phyloP scores from a whole-genome alignment of 1,140 invertebrate species.

The Eurosta solidaginis region DNA sequence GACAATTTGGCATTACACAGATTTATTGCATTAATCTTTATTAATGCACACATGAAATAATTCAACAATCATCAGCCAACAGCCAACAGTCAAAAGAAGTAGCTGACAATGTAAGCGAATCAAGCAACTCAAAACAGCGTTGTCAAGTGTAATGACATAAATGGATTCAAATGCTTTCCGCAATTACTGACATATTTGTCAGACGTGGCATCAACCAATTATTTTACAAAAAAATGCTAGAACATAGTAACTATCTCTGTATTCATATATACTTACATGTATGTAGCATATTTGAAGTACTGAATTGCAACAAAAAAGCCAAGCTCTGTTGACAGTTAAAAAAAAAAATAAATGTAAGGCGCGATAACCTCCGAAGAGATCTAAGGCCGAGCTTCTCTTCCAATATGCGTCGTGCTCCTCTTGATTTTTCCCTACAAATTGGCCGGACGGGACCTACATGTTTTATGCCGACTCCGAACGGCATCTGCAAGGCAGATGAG shows the following conservation, averaged over 20 bases:
- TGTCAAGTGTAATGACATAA: conserved; percentile 8
- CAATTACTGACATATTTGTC: neutral
- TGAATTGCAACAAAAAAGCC: neutral
- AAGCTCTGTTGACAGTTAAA: neutral
- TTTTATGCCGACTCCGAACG: too few species aligned
- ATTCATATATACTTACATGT: neutral
- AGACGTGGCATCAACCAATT: neutral
- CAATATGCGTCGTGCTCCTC: too few species aligned
- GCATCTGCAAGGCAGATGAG: too few species aligned
- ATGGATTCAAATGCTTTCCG: neutral
- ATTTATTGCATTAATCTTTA: conserved; percentile 29
- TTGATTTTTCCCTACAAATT: too few species aligned
- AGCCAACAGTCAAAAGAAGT: neutral
- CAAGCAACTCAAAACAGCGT: neutral
- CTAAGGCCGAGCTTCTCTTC: too few species aligned
- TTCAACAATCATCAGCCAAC: neutral
- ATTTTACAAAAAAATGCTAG: neutral
- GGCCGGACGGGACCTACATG: too few species aligned
- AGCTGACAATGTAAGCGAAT: neutral
- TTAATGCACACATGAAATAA: neutral
- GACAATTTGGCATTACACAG: conserved; percentile 28
- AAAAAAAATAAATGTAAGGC: too few species aligned
- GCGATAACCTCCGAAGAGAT: too few species aligned
- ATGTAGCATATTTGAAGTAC: neutral
- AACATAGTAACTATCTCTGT: too few species aligned